Evolutionary conservation across 2,888 invertebrate species (phyloP), one percentile per base, ranked within the genome.

Genomic region (Megamerina dolium): DNA sequence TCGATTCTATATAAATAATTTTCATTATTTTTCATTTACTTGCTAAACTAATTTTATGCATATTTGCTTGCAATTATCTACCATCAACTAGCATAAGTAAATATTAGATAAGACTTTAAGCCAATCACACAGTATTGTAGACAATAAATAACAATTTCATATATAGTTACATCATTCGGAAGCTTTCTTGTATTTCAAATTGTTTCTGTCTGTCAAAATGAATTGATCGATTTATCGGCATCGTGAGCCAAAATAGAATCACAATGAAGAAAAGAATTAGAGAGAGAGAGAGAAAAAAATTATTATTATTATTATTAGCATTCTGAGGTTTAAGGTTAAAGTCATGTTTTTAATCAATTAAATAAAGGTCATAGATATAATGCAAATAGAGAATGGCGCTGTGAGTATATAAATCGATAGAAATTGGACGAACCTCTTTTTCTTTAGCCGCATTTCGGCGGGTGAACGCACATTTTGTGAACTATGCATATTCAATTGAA

Each of bases 381-480:
- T n/a, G n/a, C n/a, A n/a, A n/a, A n/a, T n/a, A n/a, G n/a, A n/a
- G n/a, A n/a, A n/a, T n/a, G n/a, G n/a, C n/a, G 4, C 34, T 18
- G 10, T 2, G 10, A 18, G 10, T 23, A 9, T 23, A 23, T 23
- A 9, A 9, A 10, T 23, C 10, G 26, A 6, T 37, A 26, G 10
- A 23, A n/a, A 16, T 12, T 13, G 20, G 36, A 55, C 53, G 35
- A 57, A 67, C 65, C 66, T 66, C 57, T 68, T 68, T 57, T 67
- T 68, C 52, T 68, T 66, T 47, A 66, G 64, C 21, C 68, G 60
- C 57, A 64, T 55, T 58, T 68, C 68, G 8, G 68, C 68, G 21
- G 68, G 66, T 42, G 68, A 68, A 48, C 68, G 68, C 54, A 66
- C 61, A 42, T 55, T 55, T 29, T 59, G 51, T 45, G 61, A 48